Evolutionary conservation across 2,888 invertebrate species (phyloP), one percentile per base, ranked within the genome.

Genomic region (Anorthoa munda): DNA sequence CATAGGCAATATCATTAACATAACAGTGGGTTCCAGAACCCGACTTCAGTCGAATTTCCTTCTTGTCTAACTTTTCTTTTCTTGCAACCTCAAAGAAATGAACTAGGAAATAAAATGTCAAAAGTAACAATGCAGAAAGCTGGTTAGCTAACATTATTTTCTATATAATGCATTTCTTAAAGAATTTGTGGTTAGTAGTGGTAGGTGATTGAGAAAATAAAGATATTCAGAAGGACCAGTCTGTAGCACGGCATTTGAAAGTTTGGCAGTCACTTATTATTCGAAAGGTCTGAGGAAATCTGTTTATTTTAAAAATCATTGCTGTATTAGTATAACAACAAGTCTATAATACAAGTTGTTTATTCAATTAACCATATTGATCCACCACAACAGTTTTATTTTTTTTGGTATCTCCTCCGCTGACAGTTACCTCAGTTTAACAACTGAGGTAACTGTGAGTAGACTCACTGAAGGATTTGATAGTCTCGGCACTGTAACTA

Each of bases 41-140:
- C 21, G 60, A 67, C 72, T 56, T 51, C 31, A n/a, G n/a, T 26
- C 50, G 55, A 39, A 67, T 64, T 60, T 55, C 21, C 53, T 60
- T 68, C 23, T 53, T 12, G 50, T 53, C 48, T 26, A 46, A 58
- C 48, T 50, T 82, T 67, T 56, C 5, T 59, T 58, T 56, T 12
- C 23, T 17, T 46, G 9, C 18, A 13, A 31, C 26, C 50, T 53
- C 61, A 67, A 67, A 63, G 65, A 53, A 79, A 78, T 46, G 9
- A 55, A 72, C 61, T 59, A 50, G 67, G 50, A 68, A 69, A 78
- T 63, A 73, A 65, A 31, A 69, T 73, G 46, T 65, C 79, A 66
- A 66, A 68, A 58, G 61, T 82, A 72, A 78, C 73, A 80, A 73
- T 82, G 63, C 68, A 74, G 59, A 63, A 65, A 39, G 63, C 55